These are phyloP conservation scores for Sitophilus oryzae DNA, from an alignment of 1,140 invertebrate genomes.

Conservation along the genomic window DNA sequence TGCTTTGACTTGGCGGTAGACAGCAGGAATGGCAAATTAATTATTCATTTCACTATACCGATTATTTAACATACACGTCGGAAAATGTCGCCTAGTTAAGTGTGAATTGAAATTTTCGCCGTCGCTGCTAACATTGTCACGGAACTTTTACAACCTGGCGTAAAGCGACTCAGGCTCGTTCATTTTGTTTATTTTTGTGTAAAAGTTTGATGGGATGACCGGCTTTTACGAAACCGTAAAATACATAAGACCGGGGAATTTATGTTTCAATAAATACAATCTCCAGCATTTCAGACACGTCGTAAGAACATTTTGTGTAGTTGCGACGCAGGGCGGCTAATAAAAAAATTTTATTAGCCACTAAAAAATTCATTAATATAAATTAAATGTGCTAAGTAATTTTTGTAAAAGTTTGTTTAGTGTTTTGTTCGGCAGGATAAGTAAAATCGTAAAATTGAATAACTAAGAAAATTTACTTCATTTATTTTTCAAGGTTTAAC, in stretches of 20 bases:
- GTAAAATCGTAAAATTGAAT: too few relatives aligned
- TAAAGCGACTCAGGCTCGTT: slow-evolving; percentile 12
- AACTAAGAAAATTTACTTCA: too few relatives aligned
- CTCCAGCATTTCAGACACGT: slow-evolving; percentile 17
- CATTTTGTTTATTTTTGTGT: slow-evolving; percentile 25
- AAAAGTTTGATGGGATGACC: slow-evolving; percentile 23
- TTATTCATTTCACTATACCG: too few relatives aligned
- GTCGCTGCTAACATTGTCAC: slow-evolving; percentile 14
- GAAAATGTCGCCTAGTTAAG: neutral
- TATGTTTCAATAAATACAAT: slow-evolving; percentile 25
- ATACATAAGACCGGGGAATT: slow-evolving; percentile 20
- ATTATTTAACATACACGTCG: neutral
- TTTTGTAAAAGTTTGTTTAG: neutral
- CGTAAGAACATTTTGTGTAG: slow-evolving; percentile 6
- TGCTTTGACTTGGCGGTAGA: too few relatives aligned
- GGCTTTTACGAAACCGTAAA: slow-evolving; percentile 22
- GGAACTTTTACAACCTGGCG: slow-evolving; percentile 16
- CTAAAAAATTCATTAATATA: neutral
- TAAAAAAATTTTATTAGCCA: neutral
- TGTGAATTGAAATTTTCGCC: neutral
- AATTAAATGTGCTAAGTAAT: neutral
- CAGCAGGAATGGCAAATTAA: too few relatives aligned
- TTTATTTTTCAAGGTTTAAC: too few relatives aligned
- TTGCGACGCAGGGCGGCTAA: neutral
- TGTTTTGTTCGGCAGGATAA: too few relatives aligned